These are phyloP conservation scores for Augochlorella aurata DNA, from an alignment of 2,888 invertebrate genomes.

Conservation along the genomic window DNA sequence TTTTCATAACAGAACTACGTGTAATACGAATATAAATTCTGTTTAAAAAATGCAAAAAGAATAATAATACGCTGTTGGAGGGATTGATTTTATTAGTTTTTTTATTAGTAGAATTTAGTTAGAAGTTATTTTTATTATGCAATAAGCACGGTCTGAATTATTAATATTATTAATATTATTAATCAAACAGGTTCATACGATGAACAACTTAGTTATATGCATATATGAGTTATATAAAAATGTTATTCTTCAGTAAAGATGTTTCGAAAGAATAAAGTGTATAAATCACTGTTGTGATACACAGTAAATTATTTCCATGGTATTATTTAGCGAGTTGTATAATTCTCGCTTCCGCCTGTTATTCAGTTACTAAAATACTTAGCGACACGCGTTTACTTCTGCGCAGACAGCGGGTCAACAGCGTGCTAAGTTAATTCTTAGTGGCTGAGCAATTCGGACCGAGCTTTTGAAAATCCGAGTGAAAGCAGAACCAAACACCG, in stretches of 20 bases:
- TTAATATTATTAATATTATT: too few relatives aligned
- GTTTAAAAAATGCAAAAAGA: too few relatives aligned
- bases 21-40: too few relatives aligned
- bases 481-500: not conserved
- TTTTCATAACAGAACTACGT: too few relatives aligned
- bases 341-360: not conserved
- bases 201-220: not conserved
- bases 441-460: not conserved
- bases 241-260: not conserved
- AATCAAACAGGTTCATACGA: too few relatives aligned
- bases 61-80: too few relatives aligned
- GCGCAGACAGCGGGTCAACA: not conserved
- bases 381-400: not conserved
- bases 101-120: too few relatives aligned
- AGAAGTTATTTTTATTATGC: too few relatives aligned
- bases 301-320: not conserved
- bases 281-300: not conserved
- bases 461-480: not conserved
- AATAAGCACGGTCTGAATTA: too few relatives aligned
- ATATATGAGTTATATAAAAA: too few relatives aligned
- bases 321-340: not conserved
- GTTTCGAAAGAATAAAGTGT: not conserved
- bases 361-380: not conserved
- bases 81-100: too few relatives aligned
- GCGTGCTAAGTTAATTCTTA: not conserved